Percentiles rank a stretch among this genome's conserved stretches.
Conservation (phyloP, 2,797 vertebrate genomes). For the Tapera naevia region DNA sequence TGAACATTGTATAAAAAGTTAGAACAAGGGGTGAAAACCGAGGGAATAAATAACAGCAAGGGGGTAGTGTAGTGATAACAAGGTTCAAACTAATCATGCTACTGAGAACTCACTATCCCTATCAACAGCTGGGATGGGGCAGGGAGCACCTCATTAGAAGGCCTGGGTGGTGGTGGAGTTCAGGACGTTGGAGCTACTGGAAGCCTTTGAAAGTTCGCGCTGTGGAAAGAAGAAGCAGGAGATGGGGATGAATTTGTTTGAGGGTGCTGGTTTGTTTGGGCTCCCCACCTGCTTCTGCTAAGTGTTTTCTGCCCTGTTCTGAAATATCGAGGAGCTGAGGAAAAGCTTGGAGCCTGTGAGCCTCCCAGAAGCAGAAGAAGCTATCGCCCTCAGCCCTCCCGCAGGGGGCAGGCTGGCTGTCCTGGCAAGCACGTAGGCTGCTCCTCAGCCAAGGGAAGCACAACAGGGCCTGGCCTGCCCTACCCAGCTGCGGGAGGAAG, state of each 20-base stretch:
- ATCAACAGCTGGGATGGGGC: rapidly evolving
- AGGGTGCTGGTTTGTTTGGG: not conserved
- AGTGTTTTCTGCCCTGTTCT: too few species aligned
- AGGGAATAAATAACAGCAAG: slow-evolving; percentile 32
- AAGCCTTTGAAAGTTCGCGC: slow-evolving; percentile 91
- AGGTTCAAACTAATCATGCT: slow-evolving; percentile 18
- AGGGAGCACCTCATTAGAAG: slow-evolving; percentile 6
- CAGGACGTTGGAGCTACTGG: slow-evolving; percentile 79
- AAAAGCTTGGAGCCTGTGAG: rapidly evolving
- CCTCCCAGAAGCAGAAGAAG: not conserved
- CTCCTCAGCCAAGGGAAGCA: too few species aligned
- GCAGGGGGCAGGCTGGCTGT: not conserved
- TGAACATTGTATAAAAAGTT: not conserved
- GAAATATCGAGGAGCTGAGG: not conserved
- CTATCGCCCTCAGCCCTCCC: not conserved
- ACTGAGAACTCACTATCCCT: not conserved
- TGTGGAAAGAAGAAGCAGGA: slow-evolving; percentile 63
- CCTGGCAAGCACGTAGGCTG: not conserved
- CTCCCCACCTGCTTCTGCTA: too few species aligned
- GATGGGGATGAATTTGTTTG: too few species aligned
- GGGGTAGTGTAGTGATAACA: slow-evolving; percentile 51
- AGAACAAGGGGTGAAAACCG: not conserved
- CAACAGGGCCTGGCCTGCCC: too few species aligned
- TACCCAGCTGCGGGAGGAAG: not conserved
- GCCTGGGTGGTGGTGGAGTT: slow-evolving; percentile 86